Evolutionary conservation across 2,113 vertebrate species (phyloP).

Genomic region (Delphinapterus leucas): DNA sequence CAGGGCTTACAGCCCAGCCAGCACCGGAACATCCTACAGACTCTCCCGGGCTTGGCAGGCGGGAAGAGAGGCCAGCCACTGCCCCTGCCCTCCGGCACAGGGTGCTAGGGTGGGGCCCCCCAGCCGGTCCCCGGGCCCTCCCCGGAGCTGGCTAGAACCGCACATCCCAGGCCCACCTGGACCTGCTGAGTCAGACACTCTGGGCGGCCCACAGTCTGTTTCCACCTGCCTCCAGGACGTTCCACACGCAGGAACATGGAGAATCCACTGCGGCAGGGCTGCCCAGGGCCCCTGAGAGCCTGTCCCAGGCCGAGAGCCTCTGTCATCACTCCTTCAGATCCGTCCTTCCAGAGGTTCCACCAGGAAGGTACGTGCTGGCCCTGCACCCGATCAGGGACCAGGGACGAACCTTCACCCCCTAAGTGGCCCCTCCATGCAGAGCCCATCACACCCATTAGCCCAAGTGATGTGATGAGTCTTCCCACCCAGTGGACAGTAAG

Average conservation of each 20-base stretch:
- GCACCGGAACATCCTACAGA: neutral
- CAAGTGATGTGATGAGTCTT: neutral
- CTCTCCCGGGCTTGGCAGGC: neutral
- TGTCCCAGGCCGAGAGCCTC: neutral
- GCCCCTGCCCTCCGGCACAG: neutral
- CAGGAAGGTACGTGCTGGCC: neutral
- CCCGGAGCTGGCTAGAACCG: neutral
- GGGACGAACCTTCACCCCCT: neutral
- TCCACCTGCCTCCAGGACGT: neutral
- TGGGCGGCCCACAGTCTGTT: neutral
- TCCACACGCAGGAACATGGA: neutral
- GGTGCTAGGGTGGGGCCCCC: neutral
- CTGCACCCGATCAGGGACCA: neutral
- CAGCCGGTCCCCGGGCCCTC: neutral
- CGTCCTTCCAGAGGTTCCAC: neutral
- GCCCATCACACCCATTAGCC: neutral
- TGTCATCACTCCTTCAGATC: neutral
- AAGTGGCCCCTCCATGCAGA: neutral
- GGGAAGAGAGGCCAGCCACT: neutral
- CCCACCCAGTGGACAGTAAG: neutral
- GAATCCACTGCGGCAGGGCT: too few species aligned
- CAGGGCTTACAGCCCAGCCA: neutral
- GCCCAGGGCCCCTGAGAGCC: neutral
- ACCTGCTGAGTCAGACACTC: neutral
- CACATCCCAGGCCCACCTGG: neutral